Conservation (phyloP, 2,888 invertebrate genomes). For the Pelosia muscerda region DNA sequence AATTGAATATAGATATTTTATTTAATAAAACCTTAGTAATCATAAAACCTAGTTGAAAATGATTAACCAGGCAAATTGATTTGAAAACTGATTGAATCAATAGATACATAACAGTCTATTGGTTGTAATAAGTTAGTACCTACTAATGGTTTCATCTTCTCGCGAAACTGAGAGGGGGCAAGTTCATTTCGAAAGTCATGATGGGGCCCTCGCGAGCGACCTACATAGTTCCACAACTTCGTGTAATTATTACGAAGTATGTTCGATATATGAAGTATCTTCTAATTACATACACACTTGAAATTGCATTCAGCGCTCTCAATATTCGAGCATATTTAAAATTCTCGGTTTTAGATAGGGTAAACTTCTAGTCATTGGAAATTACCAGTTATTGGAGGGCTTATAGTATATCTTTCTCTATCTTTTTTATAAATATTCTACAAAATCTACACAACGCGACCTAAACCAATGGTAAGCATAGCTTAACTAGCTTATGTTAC, state of each 20-base stretch:
- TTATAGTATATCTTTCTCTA: too few species aligned
- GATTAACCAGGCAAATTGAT: not conserved
- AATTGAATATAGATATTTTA: constrained; percentile 68
- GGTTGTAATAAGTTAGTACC: not conserved
- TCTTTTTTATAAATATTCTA: too few species aligned
- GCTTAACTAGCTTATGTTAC: too few species aligned
- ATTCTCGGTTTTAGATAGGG: too few species aligned
- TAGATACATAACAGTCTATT: too few species aligned
- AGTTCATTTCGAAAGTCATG: not conserved
- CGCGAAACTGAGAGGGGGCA: not conserved
- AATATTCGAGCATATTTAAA: not conserved
- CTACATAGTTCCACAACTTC: constrained; percentile 38
- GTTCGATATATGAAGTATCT: constrained; percentile 17
- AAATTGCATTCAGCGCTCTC: not conserved
- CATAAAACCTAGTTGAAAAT: not conserved
- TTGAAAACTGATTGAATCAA: too few species aligned
- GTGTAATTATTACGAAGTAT: constrained; percentile 34
- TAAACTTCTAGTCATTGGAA: too few species aligned
- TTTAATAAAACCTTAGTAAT: constrained; percentile 28
- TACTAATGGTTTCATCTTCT: not conserved
- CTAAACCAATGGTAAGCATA: too few species aligned
- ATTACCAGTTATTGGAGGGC: too few species aligned
- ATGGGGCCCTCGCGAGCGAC: constrained; percentile 2
- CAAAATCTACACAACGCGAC: too few species aligned
- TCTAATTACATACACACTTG: constrained; percentile 22